phyloP scores from a whole-genome alignment of 2,888 invertebrate genomes.

The Prosopocoilus inquinatus region DNA sequence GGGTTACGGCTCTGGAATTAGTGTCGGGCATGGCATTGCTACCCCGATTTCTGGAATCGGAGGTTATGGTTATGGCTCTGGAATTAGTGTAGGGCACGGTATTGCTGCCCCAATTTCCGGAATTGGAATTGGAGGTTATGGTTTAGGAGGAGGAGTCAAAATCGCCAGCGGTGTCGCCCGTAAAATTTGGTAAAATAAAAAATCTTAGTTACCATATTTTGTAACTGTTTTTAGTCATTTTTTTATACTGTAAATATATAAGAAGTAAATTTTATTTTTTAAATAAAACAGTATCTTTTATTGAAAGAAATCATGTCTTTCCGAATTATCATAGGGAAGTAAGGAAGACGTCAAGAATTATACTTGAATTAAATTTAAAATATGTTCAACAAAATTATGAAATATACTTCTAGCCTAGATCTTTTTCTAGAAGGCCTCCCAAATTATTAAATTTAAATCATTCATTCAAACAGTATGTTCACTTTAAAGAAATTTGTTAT shows the following conservation, averaged over 20 bases:
- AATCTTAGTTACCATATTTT: neutral
- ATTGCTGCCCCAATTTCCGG: neutral
- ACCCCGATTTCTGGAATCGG: conserved; percentile 14
- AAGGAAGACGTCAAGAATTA: too few relatives aligned
- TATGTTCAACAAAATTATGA: too few relatives aligned
- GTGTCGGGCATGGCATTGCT: neutral
- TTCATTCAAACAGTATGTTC: too few relatives aligned
- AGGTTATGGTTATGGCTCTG: conserved; percentile 5
- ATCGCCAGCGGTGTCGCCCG: neutral
- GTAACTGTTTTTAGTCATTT: neutral
- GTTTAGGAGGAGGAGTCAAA: neutral
- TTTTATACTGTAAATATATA: conserved; percentile 1
- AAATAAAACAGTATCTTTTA: neutral
- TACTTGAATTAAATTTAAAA: too few relatives aligned
- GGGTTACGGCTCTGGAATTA: neutral
- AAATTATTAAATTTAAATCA: too few relatives aligned
- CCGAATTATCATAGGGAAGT: too few relatives aligned
- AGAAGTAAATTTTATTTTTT: conserved; percentile 1
- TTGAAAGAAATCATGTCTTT: too few relatives aligned
- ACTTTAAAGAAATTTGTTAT: too few relatives aligned
- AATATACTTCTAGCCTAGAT: too few relatives aligned
- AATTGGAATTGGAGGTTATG: neutral
- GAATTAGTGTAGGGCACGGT: conserved; percentile 1
- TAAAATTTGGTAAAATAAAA: neutral
- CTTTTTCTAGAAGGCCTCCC: too few relatives aligned